phyloP scores from a whole-genome alignment of 2,113 vertebrate species.

The Nannospalax galili region DNA sequence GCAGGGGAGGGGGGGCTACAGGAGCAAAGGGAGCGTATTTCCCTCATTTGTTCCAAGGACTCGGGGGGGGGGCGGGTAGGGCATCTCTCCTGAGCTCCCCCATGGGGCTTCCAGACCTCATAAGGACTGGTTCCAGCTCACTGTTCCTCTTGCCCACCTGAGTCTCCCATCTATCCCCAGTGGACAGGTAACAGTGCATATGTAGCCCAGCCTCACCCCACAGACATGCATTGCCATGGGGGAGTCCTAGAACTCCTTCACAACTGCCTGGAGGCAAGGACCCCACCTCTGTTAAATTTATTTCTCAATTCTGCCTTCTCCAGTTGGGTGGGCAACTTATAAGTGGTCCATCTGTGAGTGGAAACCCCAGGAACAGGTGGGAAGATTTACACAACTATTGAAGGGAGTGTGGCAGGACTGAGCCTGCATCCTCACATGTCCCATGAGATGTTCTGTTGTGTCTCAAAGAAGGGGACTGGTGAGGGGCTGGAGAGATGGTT shows the following conservation, averaged over 20 bases:
- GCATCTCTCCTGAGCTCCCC: fast-evolving
- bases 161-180: not conserved
- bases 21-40: fast-evolving
- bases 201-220: too few species aligned
- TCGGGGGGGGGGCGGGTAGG: too few species aligned
- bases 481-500: too few species aligned
- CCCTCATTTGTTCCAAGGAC: not conserved
- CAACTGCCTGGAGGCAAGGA: not conserved
- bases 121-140: not conserved
- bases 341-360: not conserved
- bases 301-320: not conserved
- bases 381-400: not conserved
- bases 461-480: fast-evolving
- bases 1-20: not conserved
- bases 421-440: fast-evolving
- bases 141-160: not conserved
- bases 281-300: not conserved
- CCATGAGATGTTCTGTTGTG: not conserved
- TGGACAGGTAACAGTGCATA: fast-evolving
- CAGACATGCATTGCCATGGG: fast-evolving
- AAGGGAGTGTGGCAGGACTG: not conserved
- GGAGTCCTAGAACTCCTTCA: not conserved
- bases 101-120: not conserved
- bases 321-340: too few species aligned
- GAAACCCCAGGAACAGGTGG: not conserved